Evolutionary conservation across 2,113 vertebrate genomes (phyloP).

Genomic region (Ondatra zibethicus): DNA sequence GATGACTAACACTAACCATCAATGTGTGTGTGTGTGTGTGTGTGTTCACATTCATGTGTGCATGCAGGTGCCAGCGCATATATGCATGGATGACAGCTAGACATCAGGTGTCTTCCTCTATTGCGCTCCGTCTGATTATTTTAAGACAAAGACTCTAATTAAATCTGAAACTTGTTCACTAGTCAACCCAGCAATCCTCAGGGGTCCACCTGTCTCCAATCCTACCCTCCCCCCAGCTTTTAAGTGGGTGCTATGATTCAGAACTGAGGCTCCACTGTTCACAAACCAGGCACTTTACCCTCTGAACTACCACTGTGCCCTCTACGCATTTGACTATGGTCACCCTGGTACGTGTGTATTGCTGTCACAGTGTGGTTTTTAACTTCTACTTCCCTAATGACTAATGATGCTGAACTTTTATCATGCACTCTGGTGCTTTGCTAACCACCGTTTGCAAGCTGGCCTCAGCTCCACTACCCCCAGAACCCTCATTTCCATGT

Average conservation of each 20-base stretch:
- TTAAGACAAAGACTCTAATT: neutral
- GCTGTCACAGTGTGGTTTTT: constrained; percentile 14
- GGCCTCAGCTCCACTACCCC: neutral
- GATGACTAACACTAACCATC: neutral
- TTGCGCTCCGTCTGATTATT: too few species aligned
- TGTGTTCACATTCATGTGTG: neutral
- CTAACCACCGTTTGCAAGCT: neutral
- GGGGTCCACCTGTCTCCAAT: neutral
- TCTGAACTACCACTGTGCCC: neutral
- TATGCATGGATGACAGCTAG: neutral
- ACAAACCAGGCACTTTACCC: neutral
- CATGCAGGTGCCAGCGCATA: neutral
- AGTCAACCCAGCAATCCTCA: neutral
- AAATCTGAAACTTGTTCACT: neutral
- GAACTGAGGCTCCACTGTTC: neutral
- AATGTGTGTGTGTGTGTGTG: neutral
- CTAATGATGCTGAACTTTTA: neutral
- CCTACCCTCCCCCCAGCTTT: neutral
- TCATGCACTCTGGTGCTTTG: neutral
- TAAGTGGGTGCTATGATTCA: neutral
- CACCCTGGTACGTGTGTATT: neutral
- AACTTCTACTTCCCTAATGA: neutral
- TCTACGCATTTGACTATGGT: neutral
- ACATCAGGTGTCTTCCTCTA: neutral
- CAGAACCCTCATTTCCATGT: neutral